Evolutionary conservation across 2,797 vertebrate genomes (phyloP), one percentile per base, ranked within the genome.

Genomic region (Anas flavirostris): DNA sequence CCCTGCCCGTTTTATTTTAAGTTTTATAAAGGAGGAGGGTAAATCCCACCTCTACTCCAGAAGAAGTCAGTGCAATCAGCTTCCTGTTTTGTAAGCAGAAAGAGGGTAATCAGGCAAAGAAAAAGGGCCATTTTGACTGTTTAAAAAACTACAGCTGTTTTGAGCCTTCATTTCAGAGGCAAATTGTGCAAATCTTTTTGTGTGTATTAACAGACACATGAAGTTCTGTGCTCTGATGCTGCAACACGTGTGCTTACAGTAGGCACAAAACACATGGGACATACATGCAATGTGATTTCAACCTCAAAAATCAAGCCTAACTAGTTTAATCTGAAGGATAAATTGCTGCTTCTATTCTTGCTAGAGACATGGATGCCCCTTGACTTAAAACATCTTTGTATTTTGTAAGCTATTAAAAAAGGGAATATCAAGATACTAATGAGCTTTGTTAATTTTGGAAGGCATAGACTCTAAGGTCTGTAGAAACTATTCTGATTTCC

Each of bases 261-360:
- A 80, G 56, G 67, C 80, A 90, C 70, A 93, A 88, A 86, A 86
- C 67, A 91, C 62, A 73, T 0, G 2, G 22, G 62, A 64, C 63
- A 26, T 3, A 60, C 2, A 9, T 10, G 26, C 88, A 92, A 16
- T 16, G 37, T 12, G 60, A 95, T 86, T 94, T 85, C 92, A 86
- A 53, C 44, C 75, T 86, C 90, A 94, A 79, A 95, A 96, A 91
- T 86, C 86, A 94, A 93, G 91, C n/a, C 72, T 58, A 88, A 90
- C 90, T 68, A 74, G 83, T 95, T 94, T 90, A 91, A 95, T 86
- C 72, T 80, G 19, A 90, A 66, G 53, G 68, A 90, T 91, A 92
- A 95, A 96, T 86, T 86, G 94, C 74, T 88, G 79, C 55, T 85
- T 92, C 86, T 92, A 41, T 87, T 87, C 58, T 68, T 66, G 53